Evolutionary conservation across 2,888 invertebrate species (phyloP), one percentile per base, ranked within the genome.

Genomic region (Eilema griseolum): DNA sequence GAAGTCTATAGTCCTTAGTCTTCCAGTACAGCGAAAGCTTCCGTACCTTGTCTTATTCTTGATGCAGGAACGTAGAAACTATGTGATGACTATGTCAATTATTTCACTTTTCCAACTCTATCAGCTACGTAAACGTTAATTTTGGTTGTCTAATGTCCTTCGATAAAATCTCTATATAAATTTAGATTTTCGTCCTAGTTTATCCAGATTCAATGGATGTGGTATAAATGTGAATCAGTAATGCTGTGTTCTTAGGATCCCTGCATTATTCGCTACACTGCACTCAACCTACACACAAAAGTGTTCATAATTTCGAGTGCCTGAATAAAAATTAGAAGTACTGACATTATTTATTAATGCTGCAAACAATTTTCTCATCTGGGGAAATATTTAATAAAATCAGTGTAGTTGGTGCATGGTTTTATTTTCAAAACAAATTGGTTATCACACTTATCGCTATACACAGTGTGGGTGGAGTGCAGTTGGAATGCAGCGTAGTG

Each of bases 41-140:
- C 90, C 89, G 83, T 86, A 89, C 85, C 86, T 87, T 89, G 87
- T 88, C 89, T 90, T 88, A 92, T 86, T 89, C 87, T 91, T 88
- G 87, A 89, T 89, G 91, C 93, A 91, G 91, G 91, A 92, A 90
- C 83, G 86, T 93, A 94, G 90, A 83, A 93, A 93, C 93, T 94
- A 93, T 95, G 95, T 95, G 95, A 95, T 95, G 90, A 94, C 93
- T 92, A 90, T 95, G 95, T 95, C 95, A 95, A 95, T 95, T 95
- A 95, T 93, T 94, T 94, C 92, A 90, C 91, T 89, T 90, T 90
- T 90, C 89, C 91, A 88, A 88, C 86, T 89, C 88, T 86, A 86
- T 88, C 89, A 85, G 87, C 90, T 89, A 84, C 83, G 85, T 89
- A 79, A 79, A 75, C 81, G 56, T 82, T 80, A 68, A 75, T 86